These are phyloP conservation scores for Caenorhabditis sp. DNA, from an alignment of 2,888 invertebrate species.

Conservation along the genomic window DNA sequence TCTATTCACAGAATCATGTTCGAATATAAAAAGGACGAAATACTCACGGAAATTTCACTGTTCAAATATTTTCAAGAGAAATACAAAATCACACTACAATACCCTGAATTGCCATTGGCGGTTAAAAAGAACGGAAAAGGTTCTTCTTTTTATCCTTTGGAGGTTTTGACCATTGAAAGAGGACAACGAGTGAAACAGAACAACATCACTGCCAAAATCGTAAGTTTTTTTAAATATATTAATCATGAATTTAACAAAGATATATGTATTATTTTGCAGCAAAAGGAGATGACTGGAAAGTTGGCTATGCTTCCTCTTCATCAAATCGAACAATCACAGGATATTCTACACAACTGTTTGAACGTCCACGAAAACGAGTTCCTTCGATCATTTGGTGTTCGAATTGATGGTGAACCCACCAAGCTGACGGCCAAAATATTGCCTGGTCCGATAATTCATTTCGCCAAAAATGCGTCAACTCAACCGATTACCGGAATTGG, in stretches of 20 bases:
- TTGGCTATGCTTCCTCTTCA: slow-evolving; percentile 12
- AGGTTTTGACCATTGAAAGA: slow-evolving; percentile 25
- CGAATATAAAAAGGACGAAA: background rate
- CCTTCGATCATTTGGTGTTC: slow-evolving; percentile 26
- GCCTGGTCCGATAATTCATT: slow-evolving; percentile 13
- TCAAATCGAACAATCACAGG: slow-evolving; percentile 9
- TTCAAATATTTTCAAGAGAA: slow-evolving; percentile 20
- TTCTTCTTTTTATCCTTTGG: slow-evolving; percentile 26
- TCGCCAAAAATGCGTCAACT: slow-evolving; percentile 5
- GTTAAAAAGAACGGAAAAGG: slow-evolving; percentile 5
- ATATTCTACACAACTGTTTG: slow-evolving; percentile 5
- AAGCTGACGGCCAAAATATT: slow-evolving; percentile 12
- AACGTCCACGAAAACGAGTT: slow-evolving; percentile 14
- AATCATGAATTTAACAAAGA: no score
- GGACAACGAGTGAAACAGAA: slow-evolving; percentile 35
- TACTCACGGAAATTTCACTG: slow-evolving; percentile 19
- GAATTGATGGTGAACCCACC: slow-evolving; percentile 1
- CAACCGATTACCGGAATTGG: background rate
- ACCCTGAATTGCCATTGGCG: slow-evolving; percentile 32
- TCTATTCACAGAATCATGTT: slow-evolving; percentile 5
- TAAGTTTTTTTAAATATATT: background rate
- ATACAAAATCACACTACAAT: slow-evolving; percentile 25
- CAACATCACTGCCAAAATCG: slow-evolving; percentile 18
- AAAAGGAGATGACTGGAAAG: slow-evolving; percentile 21
- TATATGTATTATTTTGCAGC: slow-evolving; percentile 4